Base-by-base conservation (phyloP, 2,797 vertebrate genomes). In the Dryobates pubescens region DNA sequence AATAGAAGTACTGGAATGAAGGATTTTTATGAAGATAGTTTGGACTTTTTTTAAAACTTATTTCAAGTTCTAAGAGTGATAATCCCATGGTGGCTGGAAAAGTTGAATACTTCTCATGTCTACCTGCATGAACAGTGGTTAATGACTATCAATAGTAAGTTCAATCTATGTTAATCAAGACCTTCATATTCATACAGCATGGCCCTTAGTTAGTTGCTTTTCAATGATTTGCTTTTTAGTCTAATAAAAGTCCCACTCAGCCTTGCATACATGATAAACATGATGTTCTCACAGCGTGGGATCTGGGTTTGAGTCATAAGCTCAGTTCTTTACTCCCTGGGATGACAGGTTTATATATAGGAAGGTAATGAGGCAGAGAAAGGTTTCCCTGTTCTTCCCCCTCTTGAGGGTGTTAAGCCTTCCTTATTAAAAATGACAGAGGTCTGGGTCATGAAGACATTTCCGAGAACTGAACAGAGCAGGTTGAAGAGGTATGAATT, bases 301-400 rank as follows among this genome's bases (percentile, higher is more conserved):
- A 16, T 53, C 57, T 32, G n/a, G 27, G 17, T 67, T 15, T 86
- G 78, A 79, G 75, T 64, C 67, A 41, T 29, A 69, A 65, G 20
- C 65, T 65, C 51, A 27, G 47, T 53, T 78, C 34, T 63, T 81
- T 22, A 9, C 34, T 86, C 34, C 29, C 29, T 82, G 32, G 29
- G 18, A 57, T 84, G 57, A 47, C 34, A 92, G 38, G 29, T 86
- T 91, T 78, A 73, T 79, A 38, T 56, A 73, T 4, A 49, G 43
- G n/a, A 86, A 76, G 27, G 38, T 74, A 84, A 93, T 79, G 83
- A 94, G 43, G 34, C 41, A 88, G 59, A 73, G 45, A 47, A 80
- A 91, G 30, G 34, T 53, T 91, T 71, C 19, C 22, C 11, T 61
- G 13, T 76, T 92, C 54, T 74, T 85, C 23, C 13, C 5, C 3